phyloP scores from a whole-genome alignment of 2,888 invertebrate genomes.

The Alitta virens region DNA sequence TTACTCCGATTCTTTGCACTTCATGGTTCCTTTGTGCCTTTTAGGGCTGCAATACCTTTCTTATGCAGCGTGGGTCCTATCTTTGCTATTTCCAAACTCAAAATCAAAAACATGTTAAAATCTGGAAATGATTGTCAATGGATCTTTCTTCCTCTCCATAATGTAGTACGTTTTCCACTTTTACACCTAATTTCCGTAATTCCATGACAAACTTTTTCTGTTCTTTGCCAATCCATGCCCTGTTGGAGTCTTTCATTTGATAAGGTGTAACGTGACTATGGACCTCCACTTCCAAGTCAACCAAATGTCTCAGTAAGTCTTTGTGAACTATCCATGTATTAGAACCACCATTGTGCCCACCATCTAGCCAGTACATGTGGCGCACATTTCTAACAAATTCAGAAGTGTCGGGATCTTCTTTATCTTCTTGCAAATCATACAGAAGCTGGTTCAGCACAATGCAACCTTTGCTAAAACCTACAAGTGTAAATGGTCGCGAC shows the following conservation, averaged over 20 bases:
- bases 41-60: no score
- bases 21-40: no score
- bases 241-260: slow-evolving; percentile 75
- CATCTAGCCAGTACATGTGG: slow-evolving; percentile 86
- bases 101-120: slow-evolving; percentile 59
- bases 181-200: slow-evolving; percentile 68
- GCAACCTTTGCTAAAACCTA: slow-evolving; percentile 91
- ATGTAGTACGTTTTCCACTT: slow-evolving; percentile 66
- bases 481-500: slow-evolving; percentile 54
- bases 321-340: slow-evolving; percentile 84
- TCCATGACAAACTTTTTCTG: slow-evolving; percentile 73
- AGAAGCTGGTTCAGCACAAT: slow-evolving; percentile 88
- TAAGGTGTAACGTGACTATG: slow-evolving; percentile 87
- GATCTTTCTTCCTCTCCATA: slow-evolving; percentile 63
- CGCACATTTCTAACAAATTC: slow-evolving; percentile 61
- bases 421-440: slow-evolving; percentile 71
- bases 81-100: no score
- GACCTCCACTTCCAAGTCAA: slow-evolving; percentile 67
- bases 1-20: no score
- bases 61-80: no score
- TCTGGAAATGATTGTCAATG: slow-evolving; percentile 76
- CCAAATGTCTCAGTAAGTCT: slow-evolving; percentile 71
- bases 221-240: slow-evolving; percentile 83
- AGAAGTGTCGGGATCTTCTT: slow-evolving; percentile 46
- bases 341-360: slow-evolving; percentile 83